Evolutionary conservation across 2,888 invertebrate species (phyloP), one percentile per base, ranked within the genome.

Genomic region (Imbricaverruca yamaguchii): DNA sequence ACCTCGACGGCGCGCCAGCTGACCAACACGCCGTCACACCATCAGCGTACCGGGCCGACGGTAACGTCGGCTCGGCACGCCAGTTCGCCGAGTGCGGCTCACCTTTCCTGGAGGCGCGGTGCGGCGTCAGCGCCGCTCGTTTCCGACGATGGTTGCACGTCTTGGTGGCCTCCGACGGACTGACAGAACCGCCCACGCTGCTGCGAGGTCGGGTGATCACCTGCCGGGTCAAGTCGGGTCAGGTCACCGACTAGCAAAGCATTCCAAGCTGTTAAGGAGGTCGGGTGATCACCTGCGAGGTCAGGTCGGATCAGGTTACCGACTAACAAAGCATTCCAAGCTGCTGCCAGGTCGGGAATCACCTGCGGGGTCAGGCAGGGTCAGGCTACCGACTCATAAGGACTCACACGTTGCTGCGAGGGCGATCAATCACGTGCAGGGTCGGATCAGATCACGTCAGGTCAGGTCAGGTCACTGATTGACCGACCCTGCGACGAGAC

Each of bases 131-230:
- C 12, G 13, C 23, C 84, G 92, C 91, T 87, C 92, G 88, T 93
- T 94, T 95, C 90, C 94, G 91, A 88, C 94, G 94, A 89, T 95
- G 94, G 89, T 93, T 94, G 89, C 94, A 95, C 86, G 94, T 90
- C 89, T 93, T 94, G 85, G 92, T 92, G 89, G 93, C 89, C 89
- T 93, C 93, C 85, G 90, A 90, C 84, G 89, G 88, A 86, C 89
- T 89, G 83, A 91, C 90, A 69, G 78, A 3, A n/a, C 57, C 78
- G 78, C 56, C 78, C 13, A 23, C 57, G 78, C 78, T 78, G 78
- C 78, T 78, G 57, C 78, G 57, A 12, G 78, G 57, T 8, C 78
- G 56, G 11, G 81, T 81, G 39, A 69, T 69, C 39, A 81, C 55
- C 78, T 78, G 78, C 7, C 6, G 53, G 69, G 3, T 13, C 59